These are phyloP conservation scores for Apodemus sylvaticus DNA, from an alignment of 2,113 vertebrate species.

Conservation along the genomic window DNA sequence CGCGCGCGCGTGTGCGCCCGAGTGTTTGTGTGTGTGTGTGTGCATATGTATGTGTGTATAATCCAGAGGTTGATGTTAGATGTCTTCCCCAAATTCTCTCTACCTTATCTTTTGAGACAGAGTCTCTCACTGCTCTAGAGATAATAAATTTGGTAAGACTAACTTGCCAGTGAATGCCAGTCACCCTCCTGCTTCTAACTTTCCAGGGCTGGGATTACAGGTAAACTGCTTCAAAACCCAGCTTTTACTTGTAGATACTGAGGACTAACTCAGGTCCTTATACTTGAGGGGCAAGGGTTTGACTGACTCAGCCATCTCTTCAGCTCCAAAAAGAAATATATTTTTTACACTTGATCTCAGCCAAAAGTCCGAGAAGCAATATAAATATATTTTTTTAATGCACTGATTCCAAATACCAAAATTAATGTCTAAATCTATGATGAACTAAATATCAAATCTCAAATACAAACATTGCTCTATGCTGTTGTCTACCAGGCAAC, in stretches of 20 bases:
- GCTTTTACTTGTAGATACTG: background rate
- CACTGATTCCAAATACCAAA: background rate
- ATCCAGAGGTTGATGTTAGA: too few relatives aligned
- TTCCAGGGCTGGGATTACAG: background rate
- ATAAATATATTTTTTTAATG: too few relatives aligned
- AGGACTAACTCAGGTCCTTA: background rate
- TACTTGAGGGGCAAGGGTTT: background rate
- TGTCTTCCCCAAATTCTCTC: background rate
- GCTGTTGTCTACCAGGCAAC: fast-evolving
- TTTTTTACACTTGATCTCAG: too few relatives aligned
- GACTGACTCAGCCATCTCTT: background rate
- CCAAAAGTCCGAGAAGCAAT: too few relatives aligned
- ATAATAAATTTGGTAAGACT: background rate
- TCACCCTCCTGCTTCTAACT: background rate
- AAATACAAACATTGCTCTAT: background rate
- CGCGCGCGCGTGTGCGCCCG: background rate
- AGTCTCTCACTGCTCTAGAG: background rate
- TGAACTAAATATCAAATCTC: background rate
- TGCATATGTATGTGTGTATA: background rate
- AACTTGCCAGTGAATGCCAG: too few relatives aligned
- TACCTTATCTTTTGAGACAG: background rate
- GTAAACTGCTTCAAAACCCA: too few relatives aligned
- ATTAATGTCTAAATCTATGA: too few relatives aligned
- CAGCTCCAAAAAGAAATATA: too few relatives aligned
- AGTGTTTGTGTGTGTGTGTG: background rate